These are phyloP conservation scores for Amblyjoppa fuscipennis DNA, from an alignment of 2,888 invertebrate genomes.

Conservation along the genomic window DNA sequence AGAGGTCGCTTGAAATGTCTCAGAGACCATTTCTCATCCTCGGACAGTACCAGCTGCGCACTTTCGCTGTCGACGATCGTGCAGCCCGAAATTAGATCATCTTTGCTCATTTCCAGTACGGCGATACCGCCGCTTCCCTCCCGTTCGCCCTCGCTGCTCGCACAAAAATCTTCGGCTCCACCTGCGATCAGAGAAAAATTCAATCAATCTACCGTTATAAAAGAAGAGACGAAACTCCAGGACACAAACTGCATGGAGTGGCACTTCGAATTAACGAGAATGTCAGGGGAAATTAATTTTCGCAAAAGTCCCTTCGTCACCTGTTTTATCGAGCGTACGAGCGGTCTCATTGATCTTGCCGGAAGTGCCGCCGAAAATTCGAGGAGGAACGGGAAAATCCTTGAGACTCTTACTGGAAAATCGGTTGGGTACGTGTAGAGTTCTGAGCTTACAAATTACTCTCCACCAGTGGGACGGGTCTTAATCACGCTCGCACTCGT, in stretches of 20 bases:
- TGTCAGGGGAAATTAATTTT: background rate
- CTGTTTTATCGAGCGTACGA: background rate
- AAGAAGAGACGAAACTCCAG: background rate
- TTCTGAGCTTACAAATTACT: background rate
- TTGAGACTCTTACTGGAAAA: constrained; percentile 21
- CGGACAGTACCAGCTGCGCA: constrained; percentile 57
- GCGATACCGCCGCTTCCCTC: background rate
- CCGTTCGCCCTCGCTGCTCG: background rate
- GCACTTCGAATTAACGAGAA: background rate
- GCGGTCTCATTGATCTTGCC: background rate
- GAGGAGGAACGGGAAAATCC: background rate
- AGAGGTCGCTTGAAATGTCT: constrained; percentile 78
- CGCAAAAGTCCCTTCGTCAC: background rate
- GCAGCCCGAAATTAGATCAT: constrained; percentile 22
- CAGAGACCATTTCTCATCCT: constrained; percentile 70
- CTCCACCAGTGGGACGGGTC: background rate
- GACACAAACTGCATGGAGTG: background rate
- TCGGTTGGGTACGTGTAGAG: background rate
- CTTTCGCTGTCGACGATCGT: constrained; percentile 27
- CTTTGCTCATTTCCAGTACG: constrained; percentile 1
- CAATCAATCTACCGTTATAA: background rate
- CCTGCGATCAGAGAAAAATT: background rate
- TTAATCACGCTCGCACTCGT: background rate
- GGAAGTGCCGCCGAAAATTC: background rate
- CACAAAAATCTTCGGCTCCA: background rate